Base-by-base conservation (phyloP, 2,888 invertebrate genomes). In the Hybos culiciformis region DNA sequence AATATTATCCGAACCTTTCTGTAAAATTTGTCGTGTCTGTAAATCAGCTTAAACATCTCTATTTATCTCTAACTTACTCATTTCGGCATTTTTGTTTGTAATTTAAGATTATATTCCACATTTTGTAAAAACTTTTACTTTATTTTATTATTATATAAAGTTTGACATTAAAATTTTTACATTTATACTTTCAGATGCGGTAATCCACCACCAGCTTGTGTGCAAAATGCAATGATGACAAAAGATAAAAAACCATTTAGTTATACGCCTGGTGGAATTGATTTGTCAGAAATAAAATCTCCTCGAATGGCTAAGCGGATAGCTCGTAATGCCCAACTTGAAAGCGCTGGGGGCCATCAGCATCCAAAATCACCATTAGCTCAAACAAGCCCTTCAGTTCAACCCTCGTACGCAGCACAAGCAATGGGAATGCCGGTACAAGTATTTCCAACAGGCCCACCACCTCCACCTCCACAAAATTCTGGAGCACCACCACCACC, bases 171-270 rank as follows among this genome's bases (percentile, higher is more conserved):
- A n/a, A n/a, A n/a, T n/a, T n/a, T n/a, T n/a, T n/a, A n/a, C n/a
- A n/a, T n/a, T n/a, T n/a, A n/a, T n/a, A n/a, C n/a, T n/a, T n/a
- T n/a, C n/a, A n/a, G n/a, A n/a, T n/a, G n/a, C n/a, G n/a, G n/a
- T n/a, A n/a, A n/a, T n/a, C n/a, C n/a, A n/a, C 87, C 88, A 34
- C 92, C 92, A 48, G 80, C 83, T 50, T 87, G 88, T 54, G 83
- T 92, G 44, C 88, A 90, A 62, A 87, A 88, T 64, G 90, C 91
- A 24, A 90, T 90, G 87, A 81, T 90, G 81, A 87, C 86, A 56
- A 91, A 91, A 68, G 92, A 92, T 67, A 93, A 92, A 67, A 92
- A 92, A 59, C 92, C 92, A 11, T 93, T 93, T 63, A 92, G 92
- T n/a, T 93, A 93, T 64, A 90, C 91, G 15, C 92, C 92, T 2